A percentile compares a stretch with the other conserved stretches of the same genome.
These are phyloP conservation scores for Rhodinocichla rosea DNA, from an alignment of 2,113 vertebrate genomes.

Conservation along the genomic window DNA sequence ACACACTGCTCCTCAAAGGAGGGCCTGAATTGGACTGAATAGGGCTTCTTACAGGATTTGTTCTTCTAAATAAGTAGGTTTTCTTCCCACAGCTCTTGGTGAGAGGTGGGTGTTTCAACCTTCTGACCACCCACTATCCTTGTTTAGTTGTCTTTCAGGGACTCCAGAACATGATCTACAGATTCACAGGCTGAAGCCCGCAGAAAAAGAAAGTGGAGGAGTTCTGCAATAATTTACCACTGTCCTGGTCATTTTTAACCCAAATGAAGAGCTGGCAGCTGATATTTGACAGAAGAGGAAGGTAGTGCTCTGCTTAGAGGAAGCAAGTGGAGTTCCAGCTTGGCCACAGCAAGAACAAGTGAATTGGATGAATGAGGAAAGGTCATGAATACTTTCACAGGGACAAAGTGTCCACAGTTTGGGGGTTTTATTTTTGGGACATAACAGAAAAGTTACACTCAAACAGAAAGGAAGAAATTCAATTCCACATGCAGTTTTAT, in stretches of 20 bases:
- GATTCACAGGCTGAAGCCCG: neutral
- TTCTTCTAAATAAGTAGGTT: neutral
- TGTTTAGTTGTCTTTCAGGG: neutral
- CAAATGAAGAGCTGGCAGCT: neutral
- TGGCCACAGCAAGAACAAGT: neutral
- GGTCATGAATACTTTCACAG: neutral
- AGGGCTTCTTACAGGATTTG: neutral
- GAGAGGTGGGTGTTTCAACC: neutral
- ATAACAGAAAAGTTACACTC: neutral
- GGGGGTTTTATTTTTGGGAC: neutral
- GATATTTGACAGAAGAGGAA: neutral
- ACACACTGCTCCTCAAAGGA: neutral
- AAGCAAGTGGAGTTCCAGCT: neutral
- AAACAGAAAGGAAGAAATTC: neutral
- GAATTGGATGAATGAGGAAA: neutral
- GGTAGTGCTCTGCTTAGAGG: neutral
- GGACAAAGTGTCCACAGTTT: neutral
- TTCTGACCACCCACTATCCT: neutral
- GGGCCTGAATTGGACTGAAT: neutral
- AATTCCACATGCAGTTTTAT: neutral
- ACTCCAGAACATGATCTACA: neutral
- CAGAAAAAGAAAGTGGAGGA: neutral
- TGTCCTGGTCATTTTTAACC: neutral
- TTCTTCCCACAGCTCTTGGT: neutral
- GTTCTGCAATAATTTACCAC: neutral